Conservation (phyloP, 2,888 invertebrate species). For the Scaptomyza flava region DNA sequence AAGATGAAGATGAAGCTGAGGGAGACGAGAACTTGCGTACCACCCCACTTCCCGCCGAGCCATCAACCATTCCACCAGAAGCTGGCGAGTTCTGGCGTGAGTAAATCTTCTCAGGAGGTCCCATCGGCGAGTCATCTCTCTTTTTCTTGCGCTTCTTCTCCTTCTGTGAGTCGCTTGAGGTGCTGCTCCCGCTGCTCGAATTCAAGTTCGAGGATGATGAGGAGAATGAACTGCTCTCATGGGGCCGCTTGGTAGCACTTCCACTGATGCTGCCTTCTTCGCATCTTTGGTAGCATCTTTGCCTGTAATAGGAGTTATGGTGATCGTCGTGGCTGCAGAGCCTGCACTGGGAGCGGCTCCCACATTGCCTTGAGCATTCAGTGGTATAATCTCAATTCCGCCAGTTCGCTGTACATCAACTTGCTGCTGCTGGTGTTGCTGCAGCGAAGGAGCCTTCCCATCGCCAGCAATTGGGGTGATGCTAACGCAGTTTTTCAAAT, state of each 20-base stretch:
- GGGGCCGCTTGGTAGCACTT: conserved; percentile 55
- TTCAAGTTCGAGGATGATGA: conserved; percentile 29
- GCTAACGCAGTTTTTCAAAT: conserved; percentile 82
- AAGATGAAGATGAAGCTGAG: conserved; percentile 73
- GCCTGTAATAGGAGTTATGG: conserved; percentile 91
- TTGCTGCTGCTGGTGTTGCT: conserved; percentile 13
- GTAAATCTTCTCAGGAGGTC: conserved; percentile 91
- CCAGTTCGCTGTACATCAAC: conserved; percentile 79
- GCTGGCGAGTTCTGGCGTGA: conserved; percentile 87
- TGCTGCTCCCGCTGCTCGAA: conserved; percentile 25
- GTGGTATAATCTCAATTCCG: conserved; percentile 92
- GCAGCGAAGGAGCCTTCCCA: conserved; percentile 33
- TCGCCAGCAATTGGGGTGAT: conserved; percentile 82
- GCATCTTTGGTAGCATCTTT: conserved; percentile 56
- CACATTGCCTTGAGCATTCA: conserved; percentile 85
- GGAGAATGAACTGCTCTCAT: conserved; percentile 47
- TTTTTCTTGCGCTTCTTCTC: conserved; percentile 92
- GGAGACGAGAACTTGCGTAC: conserved; percentile 88
- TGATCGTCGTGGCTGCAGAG: conserved; percentile 89
- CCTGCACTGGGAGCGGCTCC: conserved; percentile 85
- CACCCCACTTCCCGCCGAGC: conserved; percentile 86
- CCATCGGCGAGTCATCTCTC: conserved; percentile 87
- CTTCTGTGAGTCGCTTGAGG: conserved; percentile 66
- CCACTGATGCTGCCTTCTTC: conserved; percentile 51
- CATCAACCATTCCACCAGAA: conserved; percentile 76